Conservation (phyloP, 37 sponge, comb jelly and placozoan species). For the Haliclona indistincta region DNA sequence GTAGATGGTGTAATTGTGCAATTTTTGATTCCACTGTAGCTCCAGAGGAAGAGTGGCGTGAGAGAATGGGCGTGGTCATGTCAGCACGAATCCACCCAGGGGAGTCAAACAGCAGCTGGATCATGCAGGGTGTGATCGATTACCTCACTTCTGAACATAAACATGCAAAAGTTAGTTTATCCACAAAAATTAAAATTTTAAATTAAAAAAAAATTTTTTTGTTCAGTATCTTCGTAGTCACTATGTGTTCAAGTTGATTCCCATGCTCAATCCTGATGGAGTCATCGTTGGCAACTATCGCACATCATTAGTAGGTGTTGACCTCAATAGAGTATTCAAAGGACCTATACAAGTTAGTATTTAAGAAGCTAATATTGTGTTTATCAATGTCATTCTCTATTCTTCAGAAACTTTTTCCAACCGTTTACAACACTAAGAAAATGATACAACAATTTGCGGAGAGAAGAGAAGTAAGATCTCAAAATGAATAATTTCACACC, state of each 20-base stretch:
- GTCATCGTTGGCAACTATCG: constrained; percentile 91
- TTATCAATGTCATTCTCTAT: background rate
- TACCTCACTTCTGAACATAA: constrained; percentile 35
- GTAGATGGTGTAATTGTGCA: background rate
- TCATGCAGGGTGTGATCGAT: constrained; percentile 70
- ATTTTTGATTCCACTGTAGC: background rate
- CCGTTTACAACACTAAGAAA: constrained; percentile 67
- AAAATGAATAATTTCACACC: background rate
- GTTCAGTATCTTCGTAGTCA: constrained; percentile 57
- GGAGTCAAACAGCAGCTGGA: constrained; percentile 84
- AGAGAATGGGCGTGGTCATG: constrained; percentile 52
- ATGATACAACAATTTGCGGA: constrained; percentile 57
- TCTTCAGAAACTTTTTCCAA: constrained; percentile 69
- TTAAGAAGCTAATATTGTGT: background rate
- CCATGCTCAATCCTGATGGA: constrained; percentile 97
- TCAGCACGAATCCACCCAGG: constrained; percentile 82
- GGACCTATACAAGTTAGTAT: constrained; percentile 20
- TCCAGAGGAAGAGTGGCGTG: constrained; percentile 4
- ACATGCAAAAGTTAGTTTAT: constrained; percentile 55
- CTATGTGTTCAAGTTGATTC: constrained; percentile 88
- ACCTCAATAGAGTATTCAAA: constrained; percentile 86
- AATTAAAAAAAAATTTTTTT: background rate
- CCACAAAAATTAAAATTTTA: background rate
- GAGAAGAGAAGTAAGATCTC: constrained; percentile 35
- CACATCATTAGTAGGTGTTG: constrained; percentile 75